Evolutionary conservation across 1,140 invertebrate species (phyloP).

Genomic region (Oscheius sp.): DNA sequence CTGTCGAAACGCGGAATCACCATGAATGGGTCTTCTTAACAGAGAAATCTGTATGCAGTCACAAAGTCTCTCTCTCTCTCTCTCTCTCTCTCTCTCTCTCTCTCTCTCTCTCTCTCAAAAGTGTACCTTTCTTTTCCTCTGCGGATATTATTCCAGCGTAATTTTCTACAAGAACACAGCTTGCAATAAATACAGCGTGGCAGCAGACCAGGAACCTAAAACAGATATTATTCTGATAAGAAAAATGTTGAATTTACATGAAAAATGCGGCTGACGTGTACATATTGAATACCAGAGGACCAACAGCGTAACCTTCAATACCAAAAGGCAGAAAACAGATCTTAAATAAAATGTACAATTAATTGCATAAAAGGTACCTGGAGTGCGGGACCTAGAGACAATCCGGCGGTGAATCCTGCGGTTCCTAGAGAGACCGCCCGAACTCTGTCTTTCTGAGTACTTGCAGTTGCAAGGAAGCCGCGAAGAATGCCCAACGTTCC

Average conservation of each 20-base stretch:
- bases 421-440: slow-evolving; percentile 14
- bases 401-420: slow-evolving; percentile 19
- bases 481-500: slow-evolving; percentile 18
- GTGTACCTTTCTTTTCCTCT: background rate
- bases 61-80: too few relatives aligned
- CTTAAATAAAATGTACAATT: slow-evolving; percentile 2
- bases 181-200: background rate
- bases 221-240: too few relatives aligned
- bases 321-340: slow-evolving; percentile 29
- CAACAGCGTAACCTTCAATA: background rate
- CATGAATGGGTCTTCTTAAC: slow-evolving; percentile 20
- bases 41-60: too few relatives aligned
- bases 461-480: slow-evolving; percentile 23
- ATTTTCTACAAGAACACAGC: background rate
- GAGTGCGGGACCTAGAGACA: slow-evolving; percentile 7
- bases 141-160: background rate
- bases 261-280: slow-evolving; percentile 19
- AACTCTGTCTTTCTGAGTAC: slow-evolving; percentile 21
- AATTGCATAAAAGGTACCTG: slow-evolving; percentile 6
- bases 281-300: slow-evolving; percentile 20
- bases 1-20: slow-evolving; percentile 13
- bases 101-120: too few relatives aligned
- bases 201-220: background rate
- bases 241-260: too few relatives aligned
- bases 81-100: too few relatives aligned